phyloP scores from a whole-genome alignment of 2,888 invertebrate species.

The Xylota segnis region DNA sequence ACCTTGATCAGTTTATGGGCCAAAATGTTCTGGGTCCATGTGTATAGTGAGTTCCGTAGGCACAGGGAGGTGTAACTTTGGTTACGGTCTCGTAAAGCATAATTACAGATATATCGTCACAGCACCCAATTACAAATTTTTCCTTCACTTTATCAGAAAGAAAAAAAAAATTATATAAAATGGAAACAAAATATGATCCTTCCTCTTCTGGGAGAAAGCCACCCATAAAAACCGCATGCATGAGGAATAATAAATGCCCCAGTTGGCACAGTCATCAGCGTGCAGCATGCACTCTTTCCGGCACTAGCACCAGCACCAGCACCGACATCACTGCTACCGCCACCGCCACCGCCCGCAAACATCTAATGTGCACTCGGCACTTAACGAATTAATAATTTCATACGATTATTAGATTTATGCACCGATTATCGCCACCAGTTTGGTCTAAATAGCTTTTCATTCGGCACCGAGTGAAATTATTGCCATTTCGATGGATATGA shows the following conservation, averaged over 20 bases:
- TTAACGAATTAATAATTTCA: slow-evolving; percentile 62
- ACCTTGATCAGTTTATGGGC: too few species aligned
- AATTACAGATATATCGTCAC: too few species aligned
- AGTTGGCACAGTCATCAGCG: slow-evolving; percentile 33
- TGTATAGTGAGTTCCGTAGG: too few species aligned
- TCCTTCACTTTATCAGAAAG: too few species aligned
- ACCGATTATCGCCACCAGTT: slow-evolving; percentile 41
- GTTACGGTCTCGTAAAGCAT: too few species aligned
- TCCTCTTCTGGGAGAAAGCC: slow-evolving; percentile 50
- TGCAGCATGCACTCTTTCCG: slow-evolving; percentile 50
- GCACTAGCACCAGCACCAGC: slow-evolving; percentile 8
- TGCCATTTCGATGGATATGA: slow-evolving; percentile 46
- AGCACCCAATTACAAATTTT: too few species aligned
- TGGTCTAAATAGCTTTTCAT: slow-evolving; percentile 41
- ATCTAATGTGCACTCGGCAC: slow-evolving; percentile 27
- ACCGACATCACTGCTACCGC: background rate
- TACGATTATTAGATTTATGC: slow-evolving; percentile 50
- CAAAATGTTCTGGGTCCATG: too few species aligned
- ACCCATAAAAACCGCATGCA: slow-evolving; percentile 36
- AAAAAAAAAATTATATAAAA: too few species aligned
- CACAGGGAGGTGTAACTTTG: too few species aligned
- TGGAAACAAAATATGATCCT: slow-evolving; percentile 2
- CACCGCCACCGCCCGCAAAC: background rate
- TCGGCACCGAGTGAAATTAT: slow-evolving; percentile 34
- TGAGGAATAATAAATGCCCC: slow-evolving; percentile 48